Conservation (phyloP, 2,113 vertebrate species). For the Pipra filicauda region DNA sequence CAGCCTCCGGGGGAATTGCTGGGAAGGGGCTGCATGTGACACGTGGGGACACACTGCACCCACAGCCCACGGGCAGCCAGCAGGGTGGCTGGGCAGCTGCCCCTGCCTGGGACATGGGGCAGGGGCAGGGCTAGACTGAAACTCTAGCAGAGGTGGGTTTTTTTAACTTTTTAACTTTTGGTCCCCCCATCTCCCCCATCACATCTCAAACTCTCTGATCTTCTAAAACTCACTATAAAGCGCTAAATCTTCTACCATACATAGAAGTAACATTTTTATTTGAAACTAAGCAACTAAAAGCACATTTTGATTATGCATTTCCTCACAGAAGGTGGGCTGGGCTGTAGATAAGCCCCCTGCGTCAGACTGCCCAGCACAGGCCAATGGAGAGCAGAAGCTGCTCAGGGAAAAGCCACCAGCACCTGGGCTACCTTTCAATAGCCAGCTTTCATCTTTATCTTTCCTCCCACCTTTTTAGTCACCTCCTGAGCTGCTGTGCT, state of each 20-base stretch:
- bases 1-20: rapidly evolving
- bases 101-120: background rate
- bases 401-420: background rate
- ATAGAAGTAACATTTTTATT: background rate
- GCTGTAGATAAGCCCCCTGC: background rate
- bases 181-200: background rate
- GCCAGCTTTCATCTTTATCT: background rate
- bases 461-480: background rate
- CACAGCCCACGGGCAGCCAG: background rate
- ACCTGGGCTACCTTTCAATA: background rate
- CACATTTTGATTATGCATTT: background rate
- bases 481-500: background rate
- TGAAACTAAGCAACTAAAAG: conserved; percentile 38
- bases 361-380: background rate
- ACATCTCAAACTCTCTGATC: background rate
- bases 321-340: background rate
- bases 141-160: background rate
- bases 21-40: background rate
- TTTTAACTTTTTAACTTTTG: background rate
- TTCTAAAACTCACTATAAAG: background rate
- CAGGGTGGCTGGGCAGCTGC: background rate
- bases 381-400: background rate
- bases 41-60: rapidly evolving
- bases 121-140: background rate
- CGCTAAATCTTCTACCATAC: background rate